These are phyloP conservation scores for Paratilapia polleni DNA, from an alignment of 2,113 vertebrate species.

Conservation along the genomic window DNA sequence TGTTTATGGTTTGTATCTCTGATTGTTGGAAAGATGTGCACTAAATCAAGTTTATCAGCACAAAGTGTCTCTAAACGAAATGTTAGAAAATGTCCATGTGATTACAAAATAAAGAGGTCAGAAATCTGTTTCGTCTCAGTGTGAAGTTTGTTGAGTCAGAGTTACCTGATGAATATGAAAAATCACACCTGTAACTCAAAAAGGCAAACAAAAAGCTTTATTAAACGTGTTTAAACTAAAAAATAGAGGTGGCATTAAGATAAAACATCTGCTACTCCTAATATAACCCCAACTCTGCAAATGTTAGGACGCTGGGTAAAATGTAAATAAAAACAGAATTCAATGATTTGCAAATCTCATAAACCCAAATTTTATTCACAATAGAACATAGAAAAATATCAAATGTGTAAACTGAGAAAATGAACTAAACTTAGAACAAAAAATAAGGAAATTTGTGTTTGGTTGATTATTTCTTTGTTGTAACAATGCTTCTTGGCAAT, in stretches of 20 bases:
- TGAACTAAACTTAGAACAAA: too few species aligned
- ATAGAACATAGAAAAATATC: too few species aligned
- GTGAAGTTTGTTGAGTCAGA: background rate
- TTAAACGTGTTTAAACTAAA: background rate
- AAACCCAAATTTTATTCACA: too few species aligned
- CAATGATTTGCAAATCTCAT: too few species aligned
- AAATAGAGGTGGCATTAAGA: background rate
- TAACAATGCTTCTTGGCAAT: too few species aligned
- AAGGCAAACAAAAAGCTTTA: background rate
- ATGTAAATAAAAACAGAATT: too few species aligned
- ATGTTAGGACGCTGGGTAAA: too few species aligned
- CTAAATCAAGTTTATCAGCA: background rate
- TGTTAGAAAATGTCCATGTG: background rate
- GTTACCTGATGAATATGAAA: background rate
- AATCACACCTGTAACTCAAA: background rate
- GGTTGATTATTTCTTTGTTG: too few species aligned
- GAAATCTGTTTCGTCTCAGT: background rate
- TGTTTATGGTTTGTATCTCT: background rate
- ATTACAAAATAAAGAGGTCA: constrained; percentile 8
- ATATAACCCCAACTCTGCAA: too few species aligned
- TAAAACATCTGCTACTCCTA: background rate
- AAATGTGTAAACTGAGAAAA: too few species aligned
- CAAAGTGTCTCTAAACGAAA: background rate
- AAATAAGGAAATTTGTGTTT: too few species aligned
- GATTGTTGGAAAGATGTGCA: constrained; percentile 2